These are phyloP conservation scores for Campaea margaritaria DNA, from an alignment of 2,888 invertebrate species.

Conservation along the genomic window DNA sequence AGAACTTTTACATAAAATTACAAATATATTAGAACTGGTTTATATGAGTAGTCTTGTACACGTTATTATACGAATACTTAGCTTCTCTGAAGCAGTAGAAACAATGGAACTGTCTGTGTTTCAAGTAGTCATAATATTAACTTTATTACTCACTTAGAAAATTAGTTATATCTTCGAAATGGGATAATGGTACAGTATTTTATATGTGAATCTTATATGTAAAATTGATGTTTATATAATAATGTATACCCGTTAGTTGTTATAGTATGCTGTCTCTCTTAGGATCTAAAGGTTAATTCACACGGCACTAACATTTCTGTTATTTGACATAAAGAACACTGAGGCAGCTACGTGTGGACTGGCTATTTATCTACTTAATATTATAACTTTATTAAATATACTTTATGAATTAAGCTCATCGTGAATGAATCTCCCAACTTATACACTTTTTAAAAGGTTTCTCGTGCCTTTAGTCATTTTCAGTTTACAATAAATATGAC, in stretches of 20 bases:
- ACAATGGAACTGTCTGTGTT: constrained; percentile 2
- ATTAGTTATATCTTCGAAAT: not conserved
- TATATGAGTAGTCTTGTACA: not conserved
- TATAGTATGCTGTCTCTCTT: constrained; percentile 1
- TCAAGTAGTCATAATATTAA: not conserved
- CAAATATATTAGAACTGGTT: not conserved
- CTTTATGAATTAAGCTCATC: constrained; percentile 1
- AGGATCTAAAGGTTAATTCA: not conserved
- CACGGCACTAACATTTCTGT: not conserved
- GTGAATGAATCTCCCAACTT: constrained; percentile 4
- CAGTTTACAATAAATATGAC: constrained; percentile 9
- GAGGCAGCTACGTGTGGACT: not conserved
- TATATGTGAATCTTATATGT: constrained; percentile 10
- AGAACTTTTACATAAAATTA: not conserved
- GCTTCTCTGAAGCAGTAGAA: no score
- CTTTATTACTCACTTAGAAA: no score
- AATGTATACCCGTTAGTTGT: constrained; percentile 6
- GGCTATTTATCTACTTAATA: constrained; percentile 1
- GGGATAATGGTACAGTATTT: not conserved
- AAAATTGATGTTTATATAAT: constrained; percentile 13
- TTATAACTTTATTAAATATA: not conserved
- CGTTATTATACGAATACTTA: not conserved
- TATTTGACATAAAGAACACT: not conserved
- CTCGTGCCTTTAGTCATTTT: constrained; percentile 11
- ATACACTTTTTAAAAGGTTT: not conserved